phyloP scores from a whole-genome alignment of 2,888 invertebrate genomes.

The Rhagophthalmus giganteus region DNA sequence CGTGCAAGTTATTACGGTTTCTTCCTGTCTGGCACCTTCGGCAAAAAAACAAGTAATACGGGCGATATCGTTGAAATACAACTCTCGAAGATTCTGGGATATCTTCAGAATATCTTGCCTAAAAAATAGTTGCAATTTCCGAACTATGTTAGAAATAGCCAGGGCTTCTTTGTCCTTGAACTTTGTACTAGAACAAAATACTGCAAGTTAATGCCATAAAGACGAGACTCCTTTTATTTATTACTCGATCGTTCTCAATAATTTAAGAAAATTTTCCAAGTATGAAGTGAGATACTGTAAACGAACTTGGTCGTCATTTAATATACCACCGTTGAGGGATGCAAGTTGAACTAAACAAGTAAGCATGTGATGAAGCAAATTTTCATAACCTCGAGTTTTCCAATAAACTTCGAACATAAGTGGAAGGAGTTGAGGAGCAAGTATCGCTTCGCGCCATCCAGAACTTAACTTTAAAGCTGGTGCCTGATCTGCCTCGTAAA shows the following conservation, averaged over 20 bases:
- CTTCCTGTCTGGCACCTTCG: constrained; percentile 67
- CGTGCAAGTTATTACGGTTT: constrained; percentile 58
- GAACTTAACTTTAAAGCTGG: constrained; percentile 64
- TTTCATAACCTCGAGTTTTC: constrained; percentile 75
- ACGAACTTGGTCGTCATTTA: constrained; percentile 56
- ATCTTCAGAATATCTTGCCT: constrained; percentile 58
- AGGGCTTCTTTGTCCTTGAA: constrained; percentile 68
- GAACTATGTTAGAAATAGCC: constrained; percentile 68
- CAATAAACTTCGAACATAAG: constrained; percentile 82
- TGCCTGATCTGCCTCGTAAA: constrained; percentile 68
- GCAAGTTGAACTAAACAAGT: constrained; percentile 82
- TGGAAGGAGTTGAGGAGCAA: constrained; percentile 73
- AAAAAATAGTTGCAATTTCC: constrained; percentile 65
- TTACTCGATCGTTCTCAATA: constrained; percentile 53
- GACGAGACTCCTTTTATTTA: not conserved
- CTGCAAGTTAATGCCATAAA: not conserved
- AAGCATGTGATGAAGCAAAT: constrained; percentile 75
- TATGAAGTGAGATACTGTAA: constrained; percentile 63
- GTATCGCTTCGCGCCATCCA: constrained; percentile 76
- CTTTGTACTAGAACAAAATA: constrained; percentile 60
- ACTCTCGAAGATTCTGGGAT: constrained; percentile 56
- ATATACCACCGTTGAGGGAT: constrained; percentile 65
- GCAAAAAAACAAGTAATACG: constrained; percentile 66
- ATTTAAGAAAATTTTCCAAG: constrained; percentile 63
- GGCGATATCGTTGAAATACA: constrained; percentile 65